Evolutionary conservation across 1,140 invertebrate genomes (phyloP), one percentile per base, ranked within the genome.

Genomic region (Drosophila seguyi): DNA sequence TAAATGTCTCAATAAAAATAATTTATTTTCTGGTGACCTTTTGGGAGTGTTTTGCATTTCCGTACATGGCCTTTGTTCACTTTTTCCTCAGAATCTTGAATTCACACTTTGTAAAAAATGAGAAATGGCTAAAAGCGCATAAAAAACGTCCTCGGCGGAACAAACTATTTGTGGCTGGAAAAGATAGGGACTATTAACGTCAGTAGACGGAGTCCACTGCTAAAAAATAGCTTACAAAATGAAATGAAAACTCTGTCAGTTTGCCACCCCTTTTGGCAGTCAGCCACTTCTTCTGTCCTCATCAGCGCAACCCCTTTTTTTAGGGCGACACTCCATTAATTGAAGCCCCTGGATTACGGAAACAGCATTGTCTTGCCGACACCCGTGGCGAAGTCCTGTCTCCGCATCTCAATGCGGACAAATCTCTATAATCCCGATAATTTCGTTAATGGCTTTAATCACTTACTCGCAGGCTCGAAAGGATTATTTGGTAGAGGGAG

Each of bases 391-490:
- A 57, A 81, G 80, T 82, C 22, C 66, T 44, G 39, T 29, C 31
- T 34, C 53, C 29, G 55, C 84, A 71, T 80, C 72, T 77, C 71
- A 74, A 68, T 61, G 66, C 65, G 65, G 57, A 91, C 90, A 91
- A 91, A 91, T 91, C 90, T 86, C 75, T 85, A 90, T 91, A 91
- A 91, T 91, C 90, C 47, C 82, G 84, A 91, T 91, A 91, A 91
- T 91, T 91, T 91, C 84, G 90, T 91, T 91, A 91, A 91, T 91
- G 90, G 90, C 65, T 90, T 91, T 91, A 91, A 91, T 91, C 90
- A 91, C 90, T 90, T 91, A 80, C 85, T 61, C 81, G 22, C 81
- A 84, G 77, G 53, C 63, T 68, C 22, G 59, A 74, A 88, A 88
- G 84, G 84, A 65, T 90, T 85, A 66, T 45, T 55, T n/a, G 16